A percentile compares a stretch with the other conserved stretches of the same genome.
These are phyloP conservation scores for Fundulus diaphanus DNA, from an alignment of 2,797 vertebrate species.

Conservation along the genomic window DNA sequence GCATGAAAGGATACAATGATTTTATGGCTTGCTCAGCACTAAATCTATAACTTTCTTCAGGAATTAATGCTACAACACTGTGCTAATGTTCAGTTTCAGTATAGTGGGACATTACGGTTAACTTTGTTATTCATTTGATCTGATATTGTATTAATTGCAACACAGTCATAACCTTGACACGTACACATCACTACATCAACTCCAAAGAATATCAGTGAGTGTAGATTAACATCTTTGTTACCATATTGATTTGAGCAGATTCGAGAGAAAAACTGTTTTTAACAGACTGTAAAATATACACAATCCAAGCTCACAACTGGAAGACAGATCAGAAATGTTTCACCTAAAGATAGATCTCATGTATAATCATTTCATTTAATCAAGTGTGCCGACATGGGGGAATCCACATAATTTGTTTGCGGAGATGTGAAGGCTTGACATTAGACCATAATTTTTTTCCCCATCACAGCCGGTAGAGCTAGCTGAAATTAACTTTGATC, in stretches of 20 bases:
- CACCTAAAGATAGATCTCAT: too few species aligned
- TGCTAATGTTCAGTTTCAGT: not conserved
- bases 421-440: constrained; percentile 19
- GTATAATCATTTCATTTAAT: too few species aligned
- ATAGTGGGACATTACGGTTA: not conserved
- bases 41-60: not conserved
- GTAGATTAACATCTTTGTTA: not conserved
- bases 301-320: not conserved
- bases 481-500: constrained; percentile 63
- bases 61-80: not conserved
- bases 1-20: not conserved
- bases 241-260: not conserved
- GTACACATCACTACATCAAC: not conserved
- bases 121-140: not conserved
- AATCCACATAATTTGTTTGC: constrained; percentile 47
- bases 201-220: not conserved
- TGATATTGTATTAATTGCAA: not conserved
- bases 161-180: not conserved
- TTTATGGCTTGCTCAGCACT: not conserved
- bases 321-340: constrained; percentile 1
- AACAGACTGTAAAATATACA: not conserved
- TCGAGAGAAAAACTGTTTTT: not conserved
- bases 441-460: constrained; percentile 31
- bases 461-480: constrained; percentile 34
- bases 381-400: constrained; percentile 18